Evolutionary conservation across 2,113 vertebrate species (phyloP).

Genomic region (Elephas maximus): DNA sequence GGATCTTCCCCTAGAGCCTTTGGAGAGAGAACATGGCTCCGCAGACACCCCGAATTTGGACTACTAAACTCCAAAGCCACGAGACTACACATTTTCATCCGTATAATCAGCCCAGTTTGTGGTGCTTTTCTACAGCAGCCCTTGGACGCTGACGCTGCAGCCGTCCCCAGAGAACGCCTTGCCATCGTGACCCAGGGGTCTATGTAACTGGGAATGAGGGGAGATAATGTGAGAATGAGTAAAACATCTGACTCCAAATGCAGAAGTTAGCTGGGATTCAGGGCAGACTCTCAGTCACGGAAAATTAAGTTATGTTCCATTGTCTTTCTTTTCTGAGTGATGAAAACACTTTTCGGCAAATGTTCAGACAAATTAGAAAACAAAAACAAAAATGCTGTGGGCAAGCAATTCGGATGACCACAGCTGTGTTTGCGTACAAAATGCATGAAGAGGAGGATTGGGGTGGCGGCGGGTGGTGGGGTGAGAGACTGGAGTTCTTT

Average conservation of each 20-base stretch:
- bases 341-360: background rate
- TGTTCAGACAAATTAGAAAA: background rate
- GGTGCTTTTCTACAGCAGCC: background rate
- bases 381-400: background rate
- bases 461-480: background rate
- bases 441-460: rapidly evolving
- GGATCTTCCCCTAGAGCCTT: background rate
- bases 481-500: background rate
- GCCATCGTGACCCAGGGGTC: background rate
- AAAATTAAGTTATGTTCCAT: rapidly evolving
- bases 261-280: rapidly evolving
- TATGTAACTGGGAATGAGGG: rapidly evolving
- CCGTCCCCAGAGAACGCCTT: rapidly evolving
- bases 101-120: too few relatives aligned
- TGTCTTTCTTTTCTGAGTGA: background rate
- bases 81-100: too few relatives aligned
- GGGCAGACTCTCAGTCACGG: rapidly evolving
- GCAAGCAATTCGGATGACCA: background rate
- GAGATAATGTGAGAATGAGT: rapidly evolving
- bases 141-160: background rate
- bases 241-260: background rate
- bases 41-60: too few relatives aligned
- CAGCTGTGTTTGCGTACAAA: background rate
- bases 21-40: too few relatives aligned
- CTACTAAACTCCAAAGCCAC: too few relatives aligned